Evolutionary conservation across 2,797 vertebrate genomes (phyloP).

Genomic region (Pampus argenteus): DNA sequence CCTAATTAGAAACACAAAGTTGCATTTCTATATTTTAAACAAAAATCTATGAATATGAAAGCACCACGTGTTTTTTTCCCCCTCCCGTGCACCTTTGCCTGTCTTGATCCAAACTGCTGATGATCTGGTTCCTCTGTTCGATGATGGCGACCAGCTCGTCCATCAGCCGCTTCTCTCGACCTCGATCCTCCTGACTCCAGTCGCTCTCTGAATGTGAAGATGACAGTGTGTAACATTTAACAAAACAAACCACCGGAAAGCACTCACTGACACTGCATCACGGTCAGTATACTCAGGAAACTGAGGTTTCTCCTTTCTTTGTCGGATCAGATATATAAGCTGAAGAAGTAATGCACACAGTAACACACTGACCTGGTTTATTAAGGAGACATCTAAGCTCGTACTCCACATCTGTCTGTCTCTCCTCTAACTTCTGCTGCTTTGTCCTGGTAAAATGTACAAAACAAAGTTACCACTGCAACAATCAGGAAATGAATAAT

Average conservation of each 20-base stretch:
- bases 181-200: slow-evolving; percentile 88
- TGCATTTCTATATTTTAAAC: background rate
- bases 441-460: slow-evolving; percentile 82
- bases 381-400: slow-evolving; percentile 92
- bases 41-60: background rate
- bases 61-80: accelerated
- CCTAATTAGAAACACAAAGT: slow-evolving; percentile 77
- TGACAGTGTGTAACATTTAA: background rate
- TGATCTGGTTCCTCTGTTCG: slow-evolving; percentile 92
- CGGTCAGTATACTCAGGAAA: background rate
- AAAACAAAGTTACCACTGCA: background rate
- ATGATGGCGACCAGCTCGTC: slow-evolving; percentile 89
- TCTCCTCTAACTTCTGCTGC: slow-evolving; percentile 93
- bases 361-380: slow-evolving; percentile 88
- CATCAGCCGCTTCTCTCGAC: slow-evolving; percentile 89
- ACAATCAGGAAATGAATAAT: background rate
- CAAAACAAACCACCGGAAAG: too few species aligned
- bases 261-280: background rate
- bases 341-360: background rate
- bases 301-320: too few species aligned
- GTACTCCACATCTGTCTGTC: slow-evolving; percentile 92
- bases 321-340: background rate
- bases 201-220: slow-evolving; percentile 84
- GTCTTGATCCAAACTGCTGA: slow-evolving; percentile 92
- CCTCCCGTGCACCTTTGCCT: slow-evolving; percentile 84